Percentiles rank a stretch among this genome's conserved stretches.
Evolutionary conservation across 2,113 vertebrate genomes (phyloP).

Genomic region (Nycticebus coucang): DNA sequence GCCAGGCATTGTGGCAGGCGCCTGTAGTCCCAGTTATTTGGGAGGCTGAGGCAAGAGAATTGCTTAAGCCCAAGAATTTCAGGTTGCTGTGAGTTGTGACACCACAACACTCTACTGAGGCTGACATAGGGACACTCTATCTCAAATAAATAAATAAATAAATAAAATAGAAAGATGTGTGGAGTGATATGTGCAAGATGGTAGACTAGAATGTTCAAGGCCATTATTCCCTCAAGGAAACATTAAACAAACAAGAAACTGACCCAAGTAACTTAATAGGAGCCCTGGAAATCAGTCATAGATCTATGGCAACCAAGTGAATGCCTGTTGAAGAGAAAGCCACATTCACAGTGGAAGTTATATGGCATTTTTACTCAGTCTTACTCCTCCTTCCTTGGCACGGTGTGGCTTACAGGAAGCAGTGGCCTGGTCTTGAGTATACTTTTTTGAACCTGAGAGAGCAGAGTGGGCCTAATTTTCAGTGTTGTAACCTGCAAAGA

Average conservation of each 20-base stretch:
- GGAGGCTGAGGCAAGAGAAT: too few species aligned
- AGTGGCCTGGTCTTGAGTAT: neutral
- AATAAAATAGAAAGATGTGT: neutral
- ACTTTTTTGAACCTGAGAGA: neutral
- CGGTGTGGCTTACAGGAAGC: neutral
- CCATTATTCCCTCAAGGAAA: neutral
- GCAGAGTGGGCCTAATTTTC: neutral
- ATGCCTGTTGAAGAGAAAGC: neutral
- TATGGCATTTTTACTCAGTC: neutral
- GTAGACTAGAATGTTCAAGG: neutral
- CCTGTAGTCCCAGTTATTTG: too few species aligned
- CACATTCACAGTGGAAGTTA: neutral
- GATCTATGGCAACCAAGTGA: neutral
- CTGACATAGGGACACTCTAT: neutral
- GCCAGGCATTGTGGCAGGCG: neutral
- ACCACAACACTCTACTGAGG: too few species aligned
- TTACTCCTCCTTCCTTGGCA: neutral
- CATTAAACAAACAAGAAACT: neutral
- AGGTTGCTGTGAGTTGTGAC: too few species aligned
- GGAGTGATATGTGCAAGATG: neutral
- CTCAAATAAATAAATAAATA: neutral
- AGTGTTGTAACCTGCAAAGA: neutral
- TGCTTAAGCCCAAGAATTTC: too few species aligned
- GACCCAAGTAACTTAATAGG: neutral
- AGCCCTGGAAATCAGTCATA: neutral